Conservation (phyloP, 2,113 vertebrate species). For the Cygnus buccinator region DNA sequence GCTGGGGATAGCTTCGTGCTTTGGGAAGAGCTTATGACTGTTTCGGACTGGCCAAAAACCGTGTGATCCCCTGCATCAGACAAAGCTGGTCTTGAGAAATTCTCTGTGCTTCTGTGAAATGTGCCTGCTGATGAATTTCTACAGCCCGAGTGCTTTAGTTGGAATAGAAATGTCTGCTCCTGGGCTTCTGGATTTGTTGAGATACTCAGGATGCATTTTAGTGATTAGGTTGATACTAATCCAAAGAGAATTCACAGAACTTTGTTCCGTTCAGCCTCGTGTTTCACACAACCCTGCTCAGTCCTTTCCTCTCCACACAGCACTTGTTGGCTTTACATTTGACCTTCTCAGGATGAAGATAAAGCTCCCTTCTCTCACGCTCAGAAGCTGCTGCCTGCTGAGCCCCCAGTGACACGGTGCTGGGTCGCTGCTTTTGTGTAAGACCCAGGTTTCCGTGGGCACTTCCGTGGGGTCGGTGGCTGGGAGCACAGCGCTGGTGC, state of each 20-base stretch:
- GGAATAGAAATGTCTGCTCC: neutral
- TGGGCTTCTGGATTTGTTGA: neutral
- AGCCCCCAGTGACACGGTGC: fast-evolving
- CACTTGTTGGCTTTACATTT: neutral
- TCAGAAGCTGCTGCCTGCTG: neutral
- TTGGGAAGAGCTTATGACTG: neutral
- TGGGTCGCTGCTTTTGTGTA: neutral
- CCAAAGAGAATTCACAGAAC: neutral
- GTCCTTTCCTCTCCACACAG: neutral
- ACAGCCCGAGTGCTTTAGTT: fast-evolving
- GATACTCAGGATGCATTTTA: neutral
- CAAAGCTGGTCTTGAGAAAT: neutral
- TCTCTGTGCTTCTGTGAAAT: neutral
- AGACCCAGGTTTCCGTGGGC: fast-evolving
- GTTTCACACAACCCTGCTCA: fast-evolving
- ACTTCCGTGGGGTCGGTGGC: no score
- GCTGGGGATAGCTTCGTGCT: neutral
- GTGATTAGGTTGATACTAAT: neutral
- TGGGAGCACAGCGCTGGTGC: neutral
- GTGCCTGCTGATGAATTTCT: neutral
- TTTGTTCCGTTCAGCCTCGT: neutral
- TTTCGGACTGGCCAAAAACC: neutral
- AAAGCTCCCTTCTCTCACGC: neutral
- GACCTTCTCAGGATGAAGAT: neutral
- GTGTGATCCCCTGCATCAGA: no score